Evolutionary conservation across 1,140 invertebrate species (phyloP).

Genomic region (Brachionus asplanchnoidis): DNA sequence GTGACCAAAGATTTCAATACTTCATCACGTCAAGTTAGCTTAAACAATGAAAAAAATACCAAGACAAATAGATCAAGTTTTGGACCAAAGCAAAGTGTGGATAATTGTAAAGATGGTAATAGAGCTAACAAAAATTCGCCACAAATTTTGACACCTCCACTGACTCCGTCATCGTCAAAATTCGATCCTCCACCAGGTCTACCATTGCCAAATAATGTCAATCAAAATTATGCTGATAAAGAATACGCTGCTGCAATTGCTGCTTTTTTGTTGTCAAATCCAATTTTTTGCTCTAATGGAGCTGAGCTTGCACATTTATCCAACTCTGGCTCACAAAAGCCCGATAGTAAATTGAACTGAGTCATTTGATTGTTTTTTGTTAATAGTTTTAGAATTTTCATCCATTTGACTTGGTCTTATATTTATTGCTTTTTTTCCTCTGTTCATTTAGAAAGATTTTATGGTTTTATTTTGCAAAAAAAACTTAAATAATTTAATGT

Average conservation of each 20-base stretch:
- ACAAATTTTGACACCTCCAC: not conserved
- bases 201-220: not conserved
- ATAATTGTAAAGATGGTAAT: not conserved
- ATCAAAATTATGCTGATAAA: slow-evolving; percentile 1
- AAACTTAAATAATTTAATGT: not conserved
- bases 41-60: not conserved
- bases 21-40: not conserved
- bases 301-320: not conserved
- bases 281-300: not conserved
- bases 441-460: not conserved
- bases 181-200: not conserved
- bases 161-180: not conserved
- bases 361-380: not conserved
- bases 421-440: not conserved
- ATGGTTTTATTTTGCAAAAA: not conserved
- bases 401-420: not conserved
- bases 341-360: not conserved
- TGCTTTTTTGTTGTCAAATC: not conserved
- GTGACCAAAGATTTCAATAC: not conserved
- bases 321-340: not conserved
- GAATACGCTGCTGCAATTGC: slow-evolving; percentile 1
- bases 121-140: not conserved
- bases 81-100: not conserved
- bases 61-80: not conserved
- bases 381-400: not conserved